Evolutionary conservation across 2,797 vertebrate genomes (phyloP).

Genomic region (Gymnocypris eckloni): DNA sequence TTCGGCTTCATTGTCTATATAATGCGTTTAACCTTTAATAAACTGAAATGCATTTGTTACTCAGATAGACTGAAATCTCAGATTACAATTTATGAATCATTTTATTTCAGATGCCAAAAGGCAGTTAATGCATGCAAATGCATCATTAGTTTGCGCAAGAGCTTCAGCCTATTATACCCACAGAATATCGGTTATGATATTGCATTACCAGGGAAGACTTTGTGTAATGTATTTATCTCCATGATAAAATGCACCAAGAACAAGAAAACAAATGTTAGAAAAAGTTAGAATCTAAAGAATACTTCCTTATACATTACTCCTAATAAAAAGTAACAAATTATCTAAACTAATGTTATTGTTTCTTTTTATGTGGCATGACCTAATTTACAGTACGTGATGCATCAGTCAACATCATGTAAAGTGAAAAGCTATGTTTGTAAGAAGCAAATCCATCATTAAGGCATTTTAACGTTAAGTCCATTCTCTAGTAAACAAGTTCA

Average conservation of each 20-base stretch:
- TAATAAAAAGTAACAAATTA: not conserved
- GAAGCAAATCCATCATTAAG: too few species aligned
- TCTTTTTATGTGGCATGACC: not conserved
- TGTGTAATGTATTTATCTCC: too few species aligned
- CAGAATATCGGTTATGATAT: not conserved
- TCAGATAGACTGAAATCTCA: not conserved
- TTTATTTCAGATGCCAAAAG: not conserved
- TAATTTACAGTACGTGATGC: not conserved
- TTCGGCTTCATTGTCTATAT: constrained; percentile 5
- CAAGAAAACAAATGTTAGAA: not conserved
- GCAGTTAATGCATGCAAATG: not conserved
- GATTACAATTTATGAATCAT: constrained; percentile 12
- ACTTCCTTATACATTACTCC: not conserved
- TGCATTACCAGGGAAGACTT: not conserved
- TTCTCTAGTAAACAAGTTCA: too few species aligned
- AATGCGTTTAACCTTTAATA: constrained; percentile 26
- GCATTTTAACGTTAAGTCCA: not conserved
- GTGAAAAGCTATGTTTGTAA: too few species aligned
- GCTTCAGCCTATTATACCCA: not conserved
- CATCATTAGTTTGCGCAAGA: not conserved
- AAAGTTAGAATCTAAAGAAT: not conserved
- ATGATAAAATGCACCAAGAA: not conserved
- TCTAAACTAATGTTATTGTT: not conserved
- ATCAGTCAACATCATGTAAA: not conserved
- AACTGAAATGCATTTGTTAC: not conserved